Evolutionary conservation across 2,797 vertebrate genomes (phyloP).

Genomic region (Molossus molossus): DNA sequence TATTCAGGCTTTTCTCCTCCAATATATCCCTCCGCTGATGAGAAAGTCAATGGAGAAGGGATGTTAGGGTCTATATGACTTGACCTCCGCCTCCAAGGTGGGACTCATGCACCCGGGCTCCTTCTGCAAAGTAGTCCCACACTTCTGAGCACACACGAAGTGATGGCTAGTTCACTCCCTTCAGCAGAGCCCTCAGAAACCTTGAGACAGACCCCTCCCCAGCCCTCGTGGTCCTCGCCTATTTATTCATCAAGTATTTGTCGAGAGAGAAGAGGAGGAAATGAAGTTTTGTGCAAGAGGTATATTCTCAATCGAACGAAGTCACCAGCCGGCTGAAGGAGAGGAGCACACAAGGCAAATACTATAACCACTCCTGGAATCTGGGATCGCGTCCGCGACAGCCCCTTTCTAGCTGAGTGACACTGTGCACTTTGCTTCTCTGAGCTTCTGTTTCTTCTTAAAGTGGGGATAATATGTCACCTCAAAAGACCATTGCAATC

Average conservation of each 20-base stretch:
- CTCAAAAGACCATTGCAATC: background rate
- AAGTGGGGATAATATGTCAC: background rate
- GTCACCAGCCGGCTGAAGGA: background rate
- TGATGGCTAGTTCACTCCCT: background rate
- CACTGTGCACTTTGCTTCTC: background rate
- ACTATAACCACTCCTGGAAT: background rate
- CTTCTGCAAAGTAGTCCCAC: background rate
- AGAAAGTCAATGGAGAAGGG: background rate
- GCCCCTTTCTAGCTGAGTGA: background rate
- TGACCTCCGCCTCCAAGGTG: no score
- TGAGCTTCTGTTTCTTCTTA: background rate
- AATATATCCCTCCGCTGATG: background rate
- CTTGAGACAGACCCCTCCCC: no score
- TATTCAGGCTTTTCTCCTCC: background rate
- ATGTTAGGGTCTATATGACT: no score
- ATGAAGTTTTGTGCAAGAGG: background rate
- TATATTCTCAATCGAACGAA: background rate
- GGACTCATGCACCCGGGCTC: background rate
- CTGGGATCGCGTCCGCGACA: no score
- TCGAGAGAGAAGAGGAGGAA: background rate
- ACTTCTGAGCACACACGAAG: background rate
- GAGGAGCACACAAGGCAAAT: background rate
- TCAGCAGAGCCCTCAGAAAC: background rate
- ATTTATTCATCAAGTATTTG: background rate
- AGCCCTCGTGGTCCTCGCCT: background rate